A percentile compares a stretch with the other conserved stretches of the same genome.
Evolutionary conservation across 2,888 invertebrate genomes (phyloP).

Genomic region (Drosophila mulleri): DNA sequence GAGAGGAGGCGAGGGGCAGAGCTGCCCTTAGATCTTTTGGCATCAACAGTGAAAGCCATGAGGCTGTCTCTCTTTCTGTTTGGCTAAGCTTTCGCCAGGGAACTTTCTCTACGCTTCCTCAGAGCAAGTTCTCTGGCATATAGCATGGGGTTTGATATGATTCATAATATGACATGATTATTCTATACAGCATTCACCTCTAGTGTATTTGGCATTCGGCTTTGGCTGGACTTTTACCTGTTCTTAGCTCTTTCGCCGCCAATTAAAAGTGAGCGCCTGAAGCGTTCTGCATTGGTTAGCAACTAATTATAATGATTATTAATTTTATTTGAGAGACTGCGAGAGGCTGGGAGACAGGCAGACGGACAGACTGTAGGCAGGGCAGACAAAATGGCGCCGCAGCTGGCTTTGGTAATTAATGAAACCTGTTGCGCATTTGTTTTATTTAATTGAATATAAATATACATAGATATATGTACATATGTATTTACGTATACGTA

Average conservation of each 20-base stretch:
- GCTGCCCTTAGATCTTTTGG: background rate
- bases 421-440: conserved; percentile 52
- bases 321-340: conserved; percentile 19
- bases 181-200: background rate
- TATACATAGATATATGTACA: background rate
- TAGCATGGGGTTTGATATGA: background rate
- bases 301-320: conserved; percentile 67
- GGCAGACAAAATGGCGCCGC: conserved; percentile 51
- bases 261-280: conserved; percentile 56
- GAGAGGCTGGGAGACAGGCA: background rate
- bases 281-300: conserved; percentile 54
- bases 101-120: background rate
- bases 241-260: conserved; percentile 20
- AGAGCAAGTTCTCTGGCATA: background rate
- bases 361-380: background rate
- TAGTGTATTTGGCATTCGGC: background rate
- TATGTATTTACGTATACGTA: background rate
- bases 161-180: no score
- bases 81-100: background rate
- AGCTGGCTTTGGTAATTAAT: conserved; percentile 47
- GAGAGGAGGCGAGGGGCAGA: background rate
- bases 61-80: background rate
- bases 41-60: background rate
- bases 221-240: background rate
- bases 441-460: conserved; percentile 2